Conservation (phyloP, 2,888 invertebrate species). For the Exocentrus adspersus region DNA sequence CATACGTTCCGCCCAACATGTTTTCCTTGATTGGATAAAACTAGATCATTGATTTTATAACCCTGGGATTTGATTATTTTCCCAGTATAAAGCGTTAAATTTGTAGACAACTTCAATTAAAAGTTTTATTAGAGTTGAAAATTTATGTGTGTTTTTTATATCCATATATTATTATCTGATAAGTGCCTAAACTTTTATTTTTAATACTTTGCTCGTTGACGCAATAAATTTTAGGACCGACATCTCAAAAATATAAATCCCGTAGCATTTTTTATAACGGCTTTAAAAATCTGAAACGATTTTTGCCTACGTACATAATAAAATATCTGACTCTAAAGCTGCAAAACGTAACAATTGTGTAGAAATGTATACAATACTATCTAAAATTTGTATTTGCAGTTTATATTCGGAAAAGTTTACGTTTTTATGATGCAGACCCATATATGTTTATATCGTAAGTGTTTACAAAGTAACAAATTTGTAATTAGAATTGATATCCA, state of each 20-base stretch:
- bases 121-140: slow-evolving; percentile 44
- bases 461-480: slow-evolving; percentile 45
- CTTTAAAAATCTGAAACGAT: slow-evolving; percentile 9
- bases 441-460: too few species aligned
- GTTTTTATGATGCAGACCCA: too few species aligned
- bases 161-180: slow-evolving; percentile 44
- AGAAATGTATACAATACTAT: too few species aligned
- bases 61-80: slow-evolving; percentile 41
- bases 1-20: slow-evolving; percentile 54
- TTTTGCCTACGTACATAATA: background rate
- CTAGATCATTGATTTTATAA: slow-evolving; percentile 51
- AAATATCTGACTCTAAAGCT: background rate
- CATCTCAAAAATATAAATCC: slow-evolving; percentile 34
- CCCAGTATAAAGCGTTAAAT: slow-evolving; percentile 44
- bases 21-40: slow-evolving; percentile 55
- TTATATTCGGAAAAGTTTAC: too few species aligned
- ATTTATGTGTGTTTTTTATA: slow-evolving; percentile 41
- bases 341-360: background rate
- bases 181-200: slow-evolving; percentile 34
- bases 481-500: slow-evolving; percentile 46
- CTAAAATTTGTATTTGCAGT: too few species aligned
- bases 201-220: slow-evolving; percentile 38
- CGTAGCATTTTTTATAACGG: slow-evolving; percentile 3
- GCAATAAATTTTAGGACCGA: slow-evolving; percentile 19
- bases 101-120: slow-evolving; percentile 48